Conservation (phyloP, 2,888 invertebrate genomes). For the Byasa hedistus region DNA sequence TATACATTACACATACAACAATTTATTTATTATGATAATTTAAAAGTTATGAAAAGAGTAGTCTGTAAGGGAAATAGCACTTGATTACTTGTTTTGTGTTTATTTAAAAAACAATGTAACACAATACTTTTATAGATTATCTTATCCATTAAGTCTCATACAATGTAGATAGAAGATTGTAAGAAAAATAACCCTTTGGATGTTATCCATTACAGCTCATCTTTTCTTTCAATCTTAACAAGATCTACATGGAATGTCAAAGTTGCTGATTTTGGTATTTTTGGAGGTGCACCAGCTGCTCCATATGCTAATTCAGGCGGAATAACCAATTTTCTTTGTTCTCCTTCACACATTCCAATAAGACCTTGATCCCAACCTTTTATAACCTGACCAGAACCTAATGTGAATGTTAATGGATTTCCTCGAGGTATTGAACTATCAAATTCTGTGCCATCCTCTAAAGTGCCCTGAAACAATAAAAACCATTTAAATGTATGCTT, state of each 20-base stretch:
- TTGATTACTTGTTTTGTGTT: too few species aligned
- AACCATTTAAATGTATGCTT: background rate
- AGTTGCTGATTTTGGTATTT: constrained; percentile 90
- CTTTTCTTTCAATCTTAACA: constrained; percentile 85
- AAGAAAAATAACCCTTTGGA: background rate
- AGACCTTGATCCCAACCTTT: constrained; percentile 96
- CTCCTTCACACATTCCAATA: constrained; percentile 92
- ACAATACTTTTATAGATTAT: too few species aligned
- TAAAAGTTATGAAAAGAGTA: too few species aligned
- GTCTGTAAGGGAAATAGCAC: too few species aligned
- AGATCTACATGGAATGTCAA: constrained; percentile 90
- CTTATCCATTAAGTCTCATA: background rate
- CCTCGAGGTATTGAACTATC: constrained; percentile 88
- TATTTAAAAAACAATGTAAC: too few species aligned
- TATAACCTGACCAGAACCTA: constrained; percentile 92
- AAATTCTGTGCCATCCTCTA: constrained; percentile 92
- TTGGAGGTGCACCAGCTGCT: constrained; percentile 87
- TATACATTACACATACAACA: too few species aligned
- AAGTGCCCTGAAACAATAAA: constrained; percentile 82
- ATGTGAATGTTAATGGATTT: constrained; percentile 88
- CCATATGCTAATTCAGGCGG: constrained; percentile 93
- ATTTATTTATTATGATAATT: too few species aligned
- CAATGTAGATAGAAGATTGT: background rate
- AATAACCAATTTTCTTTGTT: constrained; percentile 91
- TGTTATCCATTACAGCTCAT: constrained; percentile 67